These are phyloP conservation scores for Chironex yamaguchii DNA, from an alignment of 30 jellyfish, hydroid and myxozoan genomes.

Conservation along the genomic window DNA sequence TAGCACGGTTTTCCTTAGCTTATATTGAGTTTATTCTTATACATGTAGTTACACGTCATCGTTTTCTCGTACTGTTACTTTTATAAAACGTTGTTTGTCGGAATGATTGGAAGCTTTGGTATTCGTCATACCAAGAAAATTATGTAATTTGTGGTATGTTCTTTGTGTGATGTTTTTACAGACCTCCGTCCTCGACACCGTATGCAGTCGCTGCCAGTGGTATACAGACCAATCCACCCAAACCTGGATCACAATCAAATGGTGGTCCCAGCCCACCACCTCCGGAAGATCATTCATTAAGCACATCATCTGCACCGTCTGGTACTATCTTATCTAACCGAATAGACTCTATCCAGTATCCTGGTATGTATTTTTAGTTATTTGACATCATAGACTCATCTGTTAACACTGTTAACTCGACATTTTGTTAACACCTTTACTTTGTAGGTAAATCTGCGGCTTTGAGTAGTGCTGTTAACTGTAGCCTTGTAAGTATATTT, in stretches of 20 bases:
- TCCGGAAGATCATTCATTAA: neutral
- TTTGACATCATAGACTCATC: neutral
- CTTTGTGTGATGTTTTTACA: no score
- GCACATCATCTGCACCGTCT: slow-evolving; percentile 29
- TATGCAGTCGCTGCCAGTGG: slow-evolving; percentile 85
- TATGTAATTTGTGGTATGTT: no score
- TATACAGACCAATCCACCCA: slow-evolving; percentile 11
- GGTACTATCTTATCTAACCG: slow-evolving; percentile 45
- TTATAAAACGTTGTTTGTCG: no score
- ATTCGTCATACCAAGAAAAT: no score
- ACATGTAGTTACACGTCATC: no score
- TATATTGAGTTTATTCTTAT: no score
- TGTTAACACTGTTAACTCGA: neutral
- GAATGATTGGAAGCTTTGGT: no score
- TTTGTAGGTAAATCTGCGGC: no score
- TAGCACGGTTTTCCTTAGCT: no score
- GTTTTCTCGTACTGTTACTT: no score
- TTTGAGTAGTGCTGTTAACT: no score
- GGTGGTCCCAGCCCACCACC: slow-evolving; percentile 47
- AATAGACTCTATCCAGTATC: slow-evolving; percentile 68
- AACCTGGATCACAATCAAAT: slow-evolving; percentile 25
- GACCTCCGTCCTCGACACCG: slow-evolving; percentile 70
- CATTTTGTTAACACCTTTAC: neutral
- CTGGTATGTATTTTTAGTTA: slow-evolving; percentile 34
- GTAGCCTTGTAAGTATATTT: no score